These are phyloP conservation scores for Aphidoletes aphidimyza DNA, from an alignment of 2,888 invertebrate genomes.

Conservation along the genomic window DNA sequence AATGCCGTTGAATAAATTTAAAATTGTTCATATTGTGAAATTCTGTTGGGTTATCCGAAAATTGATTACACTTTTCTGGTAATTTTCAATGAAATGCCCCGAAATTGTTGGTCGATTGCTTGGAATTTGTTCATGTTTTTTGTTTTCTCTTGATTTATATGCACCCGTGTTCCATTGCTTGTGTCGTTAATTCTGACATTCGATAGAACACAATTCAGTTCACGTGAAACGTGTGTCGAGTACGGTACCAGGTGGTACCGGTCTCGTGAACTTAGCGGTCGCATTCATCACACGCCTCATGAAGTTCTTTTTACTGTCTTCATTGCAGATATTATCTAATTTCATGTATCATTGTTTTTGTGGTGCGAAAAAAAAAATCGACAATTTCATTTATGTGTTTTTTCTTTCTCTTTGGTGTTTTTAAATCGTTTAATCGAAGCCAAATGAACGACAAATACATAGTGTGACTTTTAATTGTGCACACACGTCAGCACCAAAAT, in stretches of 20 bases:
- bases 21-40: not conserved
- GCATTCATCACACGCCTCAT: conserved; percentile 10
- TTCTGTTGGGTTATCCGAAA: not conserved
- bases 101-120: not conserved
- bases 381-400: not conserved
- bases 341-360: conserved; percentile 36
- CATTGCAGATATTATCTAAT: conserved; percentile 48
- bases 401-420: not conserved
- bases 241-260: not conserved
- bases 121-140: not conserved
- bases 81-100: not conserved
- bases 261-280: conserved; percentile 30
- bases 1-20: not conserved
- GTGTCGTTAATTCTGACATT: not conserved
- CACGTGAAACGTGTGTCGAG: not conserved
- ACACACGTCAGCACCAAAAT: not conserved
- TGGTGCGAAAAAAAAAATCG: conserved; percentile 22
- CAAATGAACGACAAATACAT: not conserved
- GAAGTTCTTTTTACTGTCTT: not conserved
- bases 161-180: not conserved
- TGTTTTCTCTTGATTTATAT: conserved; percentile 19
- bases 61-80: not conserved
- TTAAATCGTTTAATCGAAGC: not conserved
- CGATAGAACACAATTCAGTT: not conserved
- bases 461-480: conserved; percentile 50